Conservation (phyloP, 2,113 vertebrate genomes). For the Scomber colias region DNA sequence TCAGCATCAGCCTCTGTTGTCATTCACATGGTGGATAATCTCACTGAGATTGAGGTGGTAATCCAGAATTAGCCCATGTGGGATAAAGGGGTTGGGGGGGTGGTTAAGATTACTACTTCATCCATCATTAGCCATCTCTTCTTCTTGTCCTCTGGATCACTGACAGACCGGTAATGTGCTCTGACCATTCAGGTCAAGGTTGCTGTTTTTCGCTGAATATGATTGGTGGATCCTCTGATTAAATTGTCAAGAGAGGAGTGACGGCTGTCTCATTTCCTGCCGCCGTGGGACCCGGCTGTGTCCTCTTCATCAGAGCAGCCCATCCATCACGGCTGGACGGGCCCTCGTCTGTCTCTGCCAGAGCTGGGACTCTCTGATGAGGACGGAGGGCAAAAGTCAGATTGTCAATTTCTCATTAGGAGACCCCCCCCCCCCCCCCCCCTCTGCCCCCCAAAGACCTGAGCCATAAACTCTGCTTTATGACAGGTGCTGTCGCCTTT, state of each 20-base stretch:
- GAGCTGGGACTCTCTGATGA: slow-evolving; percentile 9
- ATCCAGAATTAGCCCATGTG: slow-evolving; percentile 62
- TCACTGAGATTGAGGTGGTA: slow-evolving; percentile 50
- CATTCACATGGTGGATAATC: slow-evolving; percentile 68
- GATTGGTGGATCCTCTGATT: slow-evolving; percentile 40
- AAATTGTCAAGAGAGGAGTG: slow-evolving; percentile 42
- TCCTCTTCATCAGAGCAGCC: slow-evolving; percentile 43
- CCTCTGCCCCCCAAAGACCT: background rate
- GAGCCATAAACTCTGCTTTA: slow-evolving; percentile 15
- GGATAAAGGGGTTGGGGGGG: slow-evolving; percentile 18
- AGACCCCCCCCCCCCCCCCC: background rate
- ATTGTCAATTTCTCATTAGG: slow-evolving; percentile 35
- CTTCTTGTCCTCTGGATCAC: slow-evolving; percentile 9
- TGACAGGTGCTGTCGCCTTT: background rate
- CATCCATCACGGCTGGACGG: slow-evolving; percentile 54
- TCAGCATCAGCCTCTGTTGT: slow-evolving; percentile 26
- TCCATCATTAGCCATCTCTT: slow-evolving; percentile 44
- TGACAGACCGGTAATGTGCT: slow-evolving; percentile 42
- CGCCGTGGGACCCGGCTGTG: slow-evolving; percentile 31
- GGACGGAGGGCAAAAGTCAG: slow-evolving; percentile 26
- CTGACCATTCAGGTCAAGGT: slow-evolving; percentile 1
- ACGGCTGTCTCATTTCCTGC: slow-evolving; percentile 63
- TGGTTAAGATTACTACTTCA: slow-evolving; percentile 36
- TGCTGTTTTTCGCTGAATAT: slow-evolving; percentile 24
- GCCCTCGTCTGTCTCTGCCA: slow-evolving; percentile 40